A percentile compares a stretch with the other conserved stretches of the same genome.
Conservation (phyloP, 2,888 invertebrate species). For the Pemphredon lugubris region DNA sequence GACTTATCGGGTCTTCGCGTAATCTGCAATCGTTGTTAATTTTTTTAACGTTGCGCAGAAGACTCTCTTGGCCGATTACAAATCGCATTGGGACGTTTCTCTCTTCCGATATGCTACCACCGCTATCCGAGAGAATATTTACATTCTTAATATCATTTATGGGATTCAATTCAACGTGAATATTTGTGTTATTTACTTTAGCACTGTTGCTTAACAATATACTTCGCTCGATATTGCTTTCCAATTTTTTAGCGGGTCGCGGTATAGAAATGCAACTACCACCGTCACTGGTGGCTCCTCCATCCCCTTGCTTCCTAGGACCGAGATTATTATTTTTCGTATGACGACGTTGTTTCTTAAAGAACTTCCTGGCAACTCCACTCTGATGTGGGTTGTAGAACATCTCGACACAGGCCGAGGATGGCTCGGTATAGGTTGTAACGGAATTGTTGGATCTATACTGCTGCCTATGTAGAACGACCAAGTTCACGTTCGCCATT, state of each 20-base stretch:
- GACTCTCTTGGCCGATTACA: constrained; percentile 79
- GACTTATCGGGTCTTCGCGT: constrained; percentile 65
- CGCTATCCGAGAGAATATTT: constrained; percentile 86
- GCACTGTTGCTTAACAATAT: constrained; percentile 88
- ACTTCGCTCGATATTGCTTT: constrained; percentile 80
- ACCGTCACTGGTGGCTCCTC: constrained; percentile 83
- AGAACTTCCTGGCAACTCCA: constrained; percentile 95
- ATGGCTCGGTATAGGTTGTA: constrained; percentile 84
- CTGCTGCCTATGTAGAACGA: constrained; percentile 87
- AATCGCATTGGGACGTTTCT: constrained; percentile 75
- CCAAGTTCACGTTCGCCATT: constrained; percentile 86
- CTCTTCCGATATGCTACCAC: constrained; percentile 80
- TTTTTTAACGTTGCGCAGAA: constrained; percentile 65
- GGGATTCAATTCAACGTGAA: constrained; percentile 86
- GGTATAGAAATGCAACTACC: constrained; percentile 82
- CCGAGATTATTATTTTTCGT: constrained; percentile 88
- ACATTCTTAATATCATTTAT: constrained; percentile 85
- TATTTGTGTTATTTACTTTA: constrained; percentile 91
- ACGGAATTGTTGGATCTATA: constrained; percentile 87
- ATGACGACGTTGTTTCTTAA: constrained; percentile 91
- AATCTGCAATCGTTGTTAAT: constrained; percentile 67
- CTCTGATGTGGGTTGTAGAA: constrained; percentile 97
- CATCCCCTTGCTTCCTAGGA: constrained; percentile 84
- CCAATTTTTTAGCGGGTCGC: constrained; percentile 80
- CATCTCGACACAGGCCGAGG: constrained; percentile 85